Percentiles rank a stretch among this genome's conserved stretches.
phyloP scores from a whole-genome alignment of 2,113 vertebrate species.

The Petromus typicus region DNA sequence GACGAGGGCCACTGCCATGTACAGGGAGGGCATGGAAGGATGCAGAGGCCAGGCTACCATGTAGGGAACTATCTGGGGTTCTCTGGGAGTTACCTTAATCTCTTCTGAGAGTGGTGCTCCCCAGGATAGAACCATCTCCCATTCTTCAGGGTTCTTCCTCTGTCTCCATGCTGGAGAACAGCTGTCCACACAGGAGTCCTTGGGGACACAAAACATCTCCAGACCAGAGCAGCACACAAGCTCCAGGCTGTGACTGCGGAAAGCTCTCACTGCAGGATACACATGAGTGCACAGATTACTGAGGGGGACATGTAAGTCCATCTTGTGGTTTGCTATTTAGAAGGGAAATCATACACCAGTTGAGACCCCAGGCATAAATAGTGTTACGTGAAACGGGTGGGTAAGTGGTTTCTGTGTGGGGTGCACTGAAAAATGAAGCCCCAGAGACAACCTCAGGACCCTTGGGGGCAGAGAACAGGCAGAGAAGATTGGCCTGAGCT shows the following conservation, averaged over 20 bases:
- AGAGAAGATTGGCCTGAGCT: background rate
- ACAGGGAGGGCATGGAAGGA: too few species aligned
- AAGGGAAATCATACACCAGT: background rate
- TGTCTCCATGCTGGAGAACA: background rate
- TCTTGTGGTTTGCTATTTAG: background rate
- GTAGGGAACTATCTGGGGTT: background rate
- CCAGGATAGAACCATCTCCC: background rate
- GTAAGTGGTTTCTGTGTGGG: accelerated
- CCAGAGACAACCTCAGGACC: background rate
- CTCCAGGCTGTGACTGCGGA: background rate
- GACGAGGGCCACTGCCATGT: too few species aligned
- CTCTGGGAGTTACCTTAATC: background rate
- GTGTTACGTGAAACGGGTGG: background rate
- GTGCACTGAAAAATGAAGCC: background rate
- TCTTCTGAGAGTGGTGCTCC: background rate
- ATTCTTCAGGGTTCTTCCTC: too few species aligned
- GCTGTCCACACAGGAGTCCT: background rate
- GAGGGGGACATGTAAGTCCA: too few species aligned
- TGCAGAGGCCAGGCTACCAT: background rate
- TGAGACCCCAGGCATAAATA: background rate
- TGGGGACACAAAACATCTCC: background rate
- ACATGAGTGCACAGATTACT: background rate
- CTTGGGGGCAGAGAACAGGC: background rate
- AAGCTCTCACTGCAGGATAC: background rate
- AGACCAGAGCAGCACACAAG: background rate